Evolutionary conservation across 2,113 vertebrate species (phyloP).

Genomic region (Pyxicephalus adspersus): DNA sequence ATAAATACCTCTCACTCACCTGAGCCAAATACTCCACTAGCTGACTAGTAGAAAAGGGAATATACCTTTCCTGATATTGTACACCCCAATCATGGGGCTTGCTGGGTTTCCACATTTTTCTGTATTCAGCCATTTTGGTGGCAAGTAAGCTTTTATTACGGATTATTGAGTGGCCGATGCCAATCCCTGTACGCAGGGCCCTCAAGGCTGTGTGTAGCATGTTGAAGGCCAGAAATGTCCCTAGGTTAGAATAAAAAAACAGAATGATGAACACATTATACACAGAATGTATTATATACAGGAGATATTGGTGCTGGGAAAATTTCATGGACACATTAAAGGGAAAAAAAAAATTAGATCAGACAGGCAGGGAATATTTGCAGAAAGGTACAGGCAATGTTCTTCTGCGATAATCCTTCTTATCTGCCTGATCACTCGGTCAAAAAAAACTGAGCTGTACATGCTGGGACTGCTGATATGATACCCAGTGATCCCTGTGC

Average conservation of each 20-base stretch:
- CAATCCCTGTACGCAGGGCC: constrained; percentile 55
- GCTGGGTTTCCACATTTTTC: constrained; percentile 69
- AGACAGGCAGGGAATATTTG: too few species aligned
- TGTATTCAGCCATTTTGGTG: constrained; percentile 67
- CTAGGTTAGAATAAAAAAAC: background rate
- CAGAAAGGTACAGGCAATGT: too few species aligned
- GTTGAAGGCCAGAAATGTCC: constrained; percentile 28
- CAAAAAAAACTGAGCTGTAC: too few species aligned
- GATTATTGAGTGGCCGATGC: constrained; percentile 40
- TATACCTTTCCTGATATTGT: constrained; percentile 69
- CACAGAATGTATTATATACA: background rate
- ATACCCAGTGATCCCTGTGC: too few species aligned
- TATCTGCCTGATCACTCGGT: too few species aligned
- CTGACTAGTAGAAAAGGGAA: constrained; percentile 69
- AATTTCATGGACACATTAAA: too few species aligned
- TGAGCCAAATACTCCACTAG: constrained; percentile 66
- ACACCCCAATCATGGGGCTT: constrained; percentile 68
- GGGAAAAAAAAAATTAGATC: too few species aligned
- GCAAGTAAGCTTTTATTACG: constrained; percentile 63
- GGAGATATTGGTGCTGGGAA: too few species aligned
- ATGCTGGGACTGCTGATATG: too few species aligned
- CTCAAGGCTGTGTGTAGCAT: constrained; percentile 62
- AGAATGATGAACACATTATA: background rate
- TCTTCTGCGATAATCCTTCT: too few species aligned
- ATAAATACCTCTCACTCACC: constrained; percentile 54